Evolutionary conservation across 2,888 invertebrate species (phyloP).

Genomic region (Eilema depressum): DNA sequence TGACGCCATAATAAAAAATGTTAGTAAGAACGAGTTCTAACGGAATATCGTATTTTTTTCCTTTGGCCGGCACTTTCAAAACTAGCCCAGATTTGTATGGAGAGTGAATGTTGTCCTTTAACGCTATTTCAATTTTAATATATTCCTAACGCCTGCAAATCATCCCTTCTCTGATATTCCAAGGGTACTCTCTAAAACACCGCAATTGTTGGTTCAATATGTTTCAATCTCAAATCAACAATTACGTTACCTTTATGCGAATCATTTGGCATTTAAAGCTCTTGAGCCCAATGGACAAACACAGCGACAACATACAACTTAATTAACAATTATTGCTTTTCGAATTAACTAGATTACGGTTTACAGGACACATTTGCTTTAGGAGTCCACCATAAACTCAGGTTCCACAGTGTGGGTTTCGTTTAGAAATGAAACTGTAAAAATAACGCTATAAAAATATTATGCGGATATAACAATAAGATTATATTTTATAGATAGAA

Average conservation of each 20-base stretch:
- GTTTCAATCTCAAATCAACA: neutral
- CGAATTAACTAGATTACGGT: neutral
- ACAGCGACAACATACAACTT: neutral
- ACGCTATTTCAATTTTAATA: neutral
- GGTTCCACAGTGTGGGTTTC: neutral
- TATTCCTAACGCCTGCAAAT: neutral
- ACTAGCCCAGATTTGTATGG: too few relatives aligned
- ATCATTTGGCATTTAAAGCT: neutral
- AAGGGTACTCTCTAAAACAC: neutral
- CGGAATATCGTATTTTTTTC: too few relatives aligned
- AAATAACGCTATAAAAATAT: neutral
- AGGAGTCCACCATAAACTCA: neutral
- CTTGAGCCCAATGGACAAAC: neutral
- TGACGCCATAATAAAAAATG: too few relatives aligned
- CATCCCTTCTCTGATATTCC: neutral
- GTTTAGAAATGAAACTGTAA: neutral
- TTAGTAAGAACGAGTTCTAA: too few relatives aligned
- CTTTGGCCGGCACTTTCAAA: too few relatives aligned
- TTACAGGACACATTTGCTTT: neutral
- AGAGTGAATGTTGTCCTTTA: too few relatives aligned
- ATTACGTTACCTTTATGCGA: neutral
- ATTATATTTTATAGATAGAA: neutral
- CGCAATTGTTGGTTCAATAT: neutral
- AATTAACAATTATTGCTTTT: neutral
- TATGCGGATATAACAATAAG: too few relatives aligned